phyloP scores from a whole-genome alignment of 1,140 invertebrate species.

The Dendrolimus kikuchii region DNA sequence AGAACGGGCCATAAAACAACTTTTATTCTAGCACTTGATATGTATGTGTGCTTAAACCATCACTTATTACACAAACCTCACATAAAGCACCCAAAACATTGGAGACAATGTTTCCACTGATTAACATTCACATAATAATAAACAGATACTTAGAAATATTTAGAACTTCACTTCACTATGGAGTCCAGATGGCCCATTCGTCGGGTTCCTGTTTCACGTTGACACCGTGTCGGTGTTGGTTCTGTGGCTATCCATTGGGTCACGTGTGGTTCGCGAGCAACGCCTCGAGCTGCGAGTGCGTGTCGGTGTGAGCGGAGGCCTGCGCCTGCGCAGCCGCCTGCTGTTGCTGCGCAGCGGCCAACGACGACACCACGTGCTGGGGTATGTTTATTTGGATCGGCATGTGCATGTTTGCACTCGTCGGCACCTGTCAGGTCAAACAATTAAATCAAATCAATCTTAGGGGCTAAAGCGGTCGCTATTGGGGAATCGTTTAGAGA shows the following conservation, averaged over 20 bases:
- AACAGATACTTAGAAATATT: no score
- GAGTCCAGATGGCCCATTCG: no score
- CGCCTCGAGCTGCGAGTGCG: constrained; percentile 50
- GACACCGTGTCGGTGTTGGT: neutral
- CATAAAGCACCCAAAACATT: no score
- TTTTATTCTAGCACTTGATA: no score
- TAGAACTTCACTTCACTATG: no score
- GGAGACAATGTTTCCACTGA: no score
- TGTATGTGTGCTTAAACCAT: no score
- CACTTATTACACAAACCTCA: no score
- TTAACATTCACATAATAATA: no score
- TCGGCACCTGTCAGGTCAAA: constrained; percentile 47
- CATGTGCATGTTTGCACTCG: constrained; percentile 47
- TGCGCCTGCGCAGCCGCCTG: constrained; percentile 16
- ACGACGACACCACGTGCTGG: constrained; percentile 60
- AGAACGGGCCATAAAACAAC: no score
- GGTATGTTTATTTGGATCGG: constrained; percentile 68
- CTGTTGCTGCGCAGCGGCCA: constrained; percentile 43
- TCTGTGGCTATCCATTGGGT: constrained; percentile 13
- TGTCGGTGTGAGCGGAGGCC: constrained; percentile 6
- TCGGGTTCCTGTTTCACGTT: neutral
- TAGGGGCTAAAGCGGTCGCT: no score
- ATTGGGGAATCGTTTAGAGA: no score
- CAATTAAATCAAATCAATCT: neutral
- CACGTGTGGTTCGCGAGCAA: constrained; percentile 55